Base-by-base conservation (phyloP, 1,140 invertebrate genomes). In the Dinothrombium tinctorium region DNA sequence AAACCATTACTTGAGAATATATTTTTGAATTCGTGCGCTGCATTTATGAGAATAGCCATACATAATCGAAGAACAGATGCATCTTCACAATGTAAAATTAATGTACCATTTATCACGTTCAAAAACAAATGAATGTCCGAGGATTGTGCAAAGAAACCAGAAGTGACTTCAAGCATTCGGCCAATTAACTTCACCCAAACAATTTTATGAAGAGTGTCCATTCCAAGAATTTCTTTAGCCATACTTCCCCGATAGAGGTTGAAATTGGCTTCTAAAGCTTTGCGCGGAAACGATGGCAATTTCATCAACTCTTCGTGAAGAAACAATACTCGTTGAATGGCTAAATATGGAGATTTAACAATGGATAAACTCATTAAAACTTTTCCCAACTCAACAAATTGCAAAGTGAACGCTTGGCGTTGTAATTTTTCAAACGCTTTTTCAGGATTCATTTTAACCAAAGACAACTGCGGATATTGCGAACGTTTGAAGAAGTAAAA, bases 401-500 rank as follows among this genome's bases (percentile, higher is more conserved):
- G 96, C 49, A 86, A 73, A 32, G 76, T 68, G 28, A 98, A 66
- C 50, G 92, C 84, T 55, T 94, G 82, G 49, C 73, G 72, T 56
- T 98, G 87, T 11, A 96, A 57, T 8, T 82, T 83, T 51, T 80
- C 70, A 51, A 82, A 83, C 0, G 90, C 92, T 47, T 82, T 74
- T 22, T 82, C 73, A 0, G 81, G 76, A 52, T 84, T 73, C 78
- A 96, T 84, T 45, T 87, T 73, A 12, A 92, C 74, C n/a, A 99
- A 61, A 47, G 81, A 77, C 23, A 99, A 62, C 59, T 98, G 87
- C 0, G 94, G 90, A 59, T 96, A 96, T 56, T 94, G 87, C 0
- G 89, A 90, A 17, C 94, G 69, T 55, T 95, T 92, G 61, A 98
- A 99, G 59, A 96, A 98, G 58, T 99, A 99, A 57, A 89, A 84